Conservation (phyloP, 2,113 vertebrate genomes). For the Varanus komodoensis region DNA sequence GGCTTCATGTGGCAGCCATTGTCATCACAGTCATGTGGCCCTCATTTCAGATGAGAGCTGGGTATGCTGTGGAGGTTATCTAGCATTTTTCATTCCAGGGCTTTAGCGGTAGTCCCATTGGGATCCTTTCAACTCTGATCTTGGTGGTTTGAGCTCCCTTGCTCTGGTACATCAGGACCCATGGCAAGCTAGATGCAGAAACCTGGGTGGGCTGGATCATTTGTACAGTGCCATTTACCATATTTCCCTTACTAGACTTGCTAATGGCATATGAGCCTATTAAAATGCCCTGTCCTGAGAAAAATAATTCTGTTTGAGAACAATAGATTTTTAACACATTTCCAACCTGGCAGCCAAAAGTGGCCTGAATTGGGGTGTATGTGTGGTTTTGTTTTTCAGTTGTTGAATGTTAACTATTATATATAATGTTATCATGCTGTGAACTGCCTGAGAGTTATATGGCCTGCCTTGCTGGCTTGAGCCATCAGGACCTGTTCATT, state of each 20-base stretch:
- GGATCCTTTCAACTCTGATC: background rate
- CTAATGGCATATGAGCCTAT: background rate
- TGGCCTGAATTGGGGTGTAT: no score
- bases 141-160: background rate
- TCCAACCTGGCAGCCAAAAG: no score
- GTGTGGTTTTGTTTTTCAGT: no score
- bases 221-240: background rate
- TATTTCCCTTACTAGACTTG: no score
- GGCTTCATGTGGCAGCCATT: background rate
- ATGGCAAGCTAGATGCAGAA: background rate
- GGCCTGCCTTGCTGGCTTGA: background rate
- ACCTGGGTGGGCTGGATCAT: background rate
- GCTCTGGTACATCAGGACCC: background rate
- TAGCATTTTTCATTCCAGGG: background rate
- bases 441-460: background rate
- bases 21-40: background rate
- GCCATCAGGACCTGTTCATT: background rate
- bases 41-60: background rate
- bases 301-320: no score
- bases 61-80: background rate
- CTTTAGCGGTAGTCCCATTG: background rate
- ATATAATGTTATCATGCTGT: no score
- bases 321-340: no score
- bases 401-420: no score
- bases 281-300: background rate